phyloP scores from a whole-genome alignment of 2,888 invertebrate genomes.

The Oscheius onirici region DNA sequence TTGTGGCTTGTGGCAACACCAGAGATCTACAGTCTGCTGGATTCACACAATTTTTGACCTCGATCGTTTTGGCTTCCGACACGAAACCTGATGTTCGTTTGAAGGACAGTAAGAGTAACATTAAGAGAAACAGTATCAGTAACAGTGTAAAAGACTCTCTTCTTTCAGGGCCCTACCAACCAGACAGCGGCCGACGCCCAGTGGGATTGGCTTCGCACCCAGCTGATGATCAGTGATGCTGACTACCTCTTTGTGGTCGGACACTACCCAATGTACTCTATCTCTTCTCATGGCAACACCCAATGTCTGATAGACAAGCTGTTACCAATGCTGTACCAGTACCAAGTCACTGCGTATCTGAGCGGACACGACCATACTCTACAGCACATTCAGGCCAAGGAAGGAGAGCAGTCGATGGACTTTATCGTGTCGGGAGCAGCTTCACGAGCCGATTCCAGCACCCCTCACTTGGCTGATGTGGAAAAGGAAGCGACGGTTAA shows the following conservation, averaged over 20 bases:
- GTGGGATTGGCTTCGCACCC: constrained; percentile 57
- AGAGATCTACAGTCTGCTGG: constrained; percentile 44
- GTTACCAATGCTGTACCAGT: constrained; percentile 73
- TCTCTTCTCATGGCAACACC: constrained; percentile 75
- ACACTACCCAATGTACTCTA: constrained; percentile 74
- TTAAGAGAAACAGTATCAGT: constrained; percentile 36
- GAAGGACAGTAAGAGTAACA: constrained; percentile 9
- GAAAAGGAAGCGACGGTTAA: constrained; percentile 19
- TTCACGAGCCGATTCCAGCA: constrained; percentile 72
- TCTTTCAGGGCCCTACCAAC: background rate
- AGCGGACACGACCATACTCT: constrained; percentile 75
- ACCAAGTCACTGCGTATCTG: constrained; percentile 73
- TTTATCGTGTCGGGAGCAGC: constrained; percentile 74
- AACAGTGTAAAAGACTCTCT: background rate
- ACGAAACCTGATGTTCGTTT: too few relatives aligned
- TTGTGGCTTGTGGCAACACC: constrained; percentile 74
- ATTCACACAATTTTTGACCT: constrained; percentile 28
- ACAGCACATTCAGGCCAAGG: too few relatives aligned
- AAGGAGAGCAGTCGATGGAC: constrained; percentile 61
- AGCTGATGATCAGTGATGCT: constrained; percentile 69
- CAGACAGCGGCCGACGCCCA: constrained; percentile 67
- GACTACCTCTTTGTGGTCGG: constrained; percentile 74
- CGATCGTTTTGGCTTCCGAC: constrained; percentile 45
- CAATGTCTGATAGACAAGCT: constrained; percentile 72
- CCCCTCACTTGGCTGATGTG: constrained; percentile 62